phyloP scores from a whole-genome alignment of 2,113 vertebrate genomes.

The Peromyscus polionotus region DNA sequence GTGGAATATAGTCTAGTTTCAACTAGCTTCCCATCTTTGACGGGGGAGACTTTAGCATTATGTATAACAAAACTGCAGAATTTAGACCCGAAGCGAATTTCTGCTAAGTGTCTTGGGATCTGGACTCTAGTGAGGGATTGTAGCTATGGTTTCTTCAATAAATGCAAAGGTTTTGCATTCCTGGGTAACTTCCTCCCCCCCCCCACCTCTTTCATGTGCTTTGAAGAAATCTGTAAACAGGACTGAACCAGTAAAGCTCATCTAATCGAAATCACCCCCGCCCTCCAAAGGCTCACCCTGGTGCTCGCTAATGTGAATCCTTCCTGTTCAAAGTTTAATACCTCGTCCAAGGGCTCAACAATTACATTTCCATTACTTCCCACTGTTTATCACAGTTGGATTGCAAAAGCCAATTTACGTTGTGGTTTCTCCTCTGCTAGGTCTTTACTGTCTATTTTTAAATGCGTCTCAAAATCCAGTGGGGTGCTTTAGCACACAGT shows the following conservation, averaged over 20 bases:
- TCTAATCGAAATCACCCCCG: neutral
- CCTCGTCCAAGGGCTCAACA: conserved; percentile 59
- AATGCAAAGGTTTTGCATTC: neutral
- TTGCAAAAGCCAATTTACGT: conserved; percentile 75
- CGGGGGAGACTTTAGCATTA: neutral
- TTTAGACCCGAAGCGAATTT: neutral
- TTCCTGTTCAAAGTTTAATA: conserved; percentile 71
- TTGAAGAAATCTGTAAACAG: neutral
- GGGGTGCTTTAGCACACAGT: neutral
- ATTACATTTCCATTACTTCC: conserved; percentile 70
- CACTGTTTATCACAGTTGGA: conserved; percentile 74
- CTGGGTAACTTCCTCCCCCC: neutral
- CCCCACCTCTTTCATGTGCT: neutral
- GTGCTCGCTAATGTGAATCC: conserved; percentile 58
- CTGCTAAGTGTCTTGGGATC: neutral
- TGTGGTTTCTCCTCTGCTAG: conserved; percentile 69
- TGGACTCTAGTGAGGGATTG: neutral
- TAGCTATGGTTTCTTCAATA: neutral
- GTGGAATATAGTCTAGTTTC: neutral
- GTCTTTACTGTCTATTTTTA: conserved; percentile 69
- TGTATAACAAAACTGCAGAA: fast-evolving
- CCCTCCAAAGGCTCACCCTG: neutral
- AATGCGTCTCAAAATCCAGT: conserved; percentile 39
- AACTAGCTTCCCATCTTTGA: neutral
- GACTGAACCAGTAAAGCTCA: neutral